phyloP scores from a whole-genome alignment of 2,888 invertebrate genomes.

The Macrosiphum euphorbiae region DNA sequence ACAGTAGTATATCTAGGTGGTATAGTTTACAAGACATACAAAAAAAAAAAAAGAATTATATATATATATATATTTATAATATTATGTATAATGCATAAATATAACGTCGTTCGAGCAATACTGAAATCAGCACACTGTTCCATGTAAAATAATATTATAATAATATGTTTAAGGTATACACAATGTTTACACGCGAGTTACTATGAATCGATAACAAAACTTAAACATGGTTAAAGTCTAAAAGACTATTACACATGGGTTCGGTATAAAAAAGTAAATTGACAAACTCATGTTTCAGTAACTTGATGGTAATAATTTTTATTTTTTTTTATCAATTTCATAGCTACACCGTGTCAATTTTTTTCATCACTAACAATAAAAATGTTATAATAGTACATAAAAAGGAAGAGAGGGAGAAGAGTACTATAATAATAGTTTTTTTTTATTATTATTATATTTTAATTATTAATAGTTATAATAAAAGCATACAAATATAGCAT shows the following conservation, averaged over 20 bases:
- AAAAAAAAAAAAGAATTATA: conserved; percentile 16
- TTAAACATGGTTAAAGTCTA: neutral
- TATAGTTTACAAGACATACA: conserved; percentile 54
- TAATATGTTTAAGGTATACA: conserved; percentile 41
- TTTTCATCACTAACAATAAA: conserved; percentile 26
- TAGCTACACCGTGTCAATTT: conserved; percentile 3
- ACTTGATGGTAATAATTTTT: neutral
- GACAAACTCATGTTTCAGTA: neutral
- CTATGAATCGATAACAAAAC: conserved; percentile 16
- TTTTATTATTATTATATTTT: conserved; percentile 7
- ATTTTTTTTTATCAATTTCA: conserved; percentile 19
- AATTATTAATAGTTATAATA: conserved; percentile 52
- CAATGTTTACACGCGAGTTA: neutral
- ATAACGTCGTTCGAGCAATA: conserved; percentile 58
- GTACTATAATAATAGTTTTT: conserved; percentile 30
- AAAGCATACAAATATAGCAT: conserved; percentile 60
- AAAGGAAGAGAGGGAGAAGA: conserved; percentile 23
- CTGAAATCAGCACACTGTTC: conserved; percentile 49
- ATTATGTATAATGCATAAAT: conserved; percentile 20
- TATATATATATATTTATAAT: conserved; percentile 8
- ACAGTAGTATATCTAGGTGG: conserved; percentile 47
- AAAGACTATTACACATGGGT: neutral
- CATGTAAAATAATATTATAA: neutral
- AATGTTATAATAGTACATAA: neutral
- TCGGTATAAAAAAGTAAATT: neutral